Percentiles rank a stretch among this genome's conserved stretches.
phyloP scores from a whole-genome alignment of 1,140 invertebrate species.

The Cherax destructor region DNA sequence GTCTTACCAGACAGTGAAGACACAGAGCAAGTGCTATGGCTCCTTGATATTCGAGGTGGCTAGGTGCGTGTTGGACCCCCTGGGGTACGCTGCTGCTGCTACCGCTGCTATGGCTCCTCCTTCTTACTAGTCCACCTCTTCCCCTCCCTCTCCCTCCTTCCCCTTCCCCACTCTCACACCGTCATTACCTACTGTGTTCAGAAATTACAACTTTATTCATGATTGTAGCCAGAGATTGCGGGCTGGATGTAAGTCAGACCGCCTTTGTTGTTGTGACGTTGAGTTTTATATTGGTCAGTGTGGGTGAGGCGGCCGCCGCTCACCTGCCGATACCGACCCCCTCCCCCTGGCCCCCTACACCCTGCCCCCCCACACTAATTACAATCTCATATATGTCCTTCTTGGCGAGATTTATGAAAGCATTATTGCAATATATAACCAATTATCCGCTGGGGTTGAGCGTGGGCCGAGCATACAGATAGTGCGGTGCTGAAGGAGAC shows the following conservation, averaged over 20 bases:
- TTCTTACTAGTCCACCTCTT: neutral
- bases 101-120: neutral
- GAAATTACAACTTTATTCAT: neutral
- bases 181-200: neutral
- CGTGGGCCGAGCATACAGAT: slow-evolving; percentile 13
- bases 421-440: slow-evolving; percentile 51
- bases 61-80: too few species aligned
- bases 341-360: neutral
- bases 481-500: too few species aligned
- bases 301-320: neutral
- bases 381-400: slow-evolving; percentile 46
- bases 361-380: slow-evolving; percentile 17
- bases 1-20: too few species aligned
- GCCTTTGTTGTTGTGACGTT: too few species aligned
- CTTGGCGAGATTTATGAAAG: slow-evolving; percentile 36
- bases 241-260: neutral
- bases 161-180: too few species aligned
- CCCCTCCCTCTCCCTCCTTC: neutral
- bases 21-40: too few species aligned
- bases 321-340: slow-evolving; percentile 32
- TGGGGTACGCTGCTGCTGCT: neutral
- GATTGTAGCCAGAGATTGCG: neutral
- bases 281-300: neutral
- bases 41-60: too few species aligned
- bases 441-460: slow-evolving; percentile 35